Evolutionary conservation across 2,888 invertebrate species (phyloP), one percentile per base, ranked within the genome.

Genomic region (Ophioninae sp.): DNA sequence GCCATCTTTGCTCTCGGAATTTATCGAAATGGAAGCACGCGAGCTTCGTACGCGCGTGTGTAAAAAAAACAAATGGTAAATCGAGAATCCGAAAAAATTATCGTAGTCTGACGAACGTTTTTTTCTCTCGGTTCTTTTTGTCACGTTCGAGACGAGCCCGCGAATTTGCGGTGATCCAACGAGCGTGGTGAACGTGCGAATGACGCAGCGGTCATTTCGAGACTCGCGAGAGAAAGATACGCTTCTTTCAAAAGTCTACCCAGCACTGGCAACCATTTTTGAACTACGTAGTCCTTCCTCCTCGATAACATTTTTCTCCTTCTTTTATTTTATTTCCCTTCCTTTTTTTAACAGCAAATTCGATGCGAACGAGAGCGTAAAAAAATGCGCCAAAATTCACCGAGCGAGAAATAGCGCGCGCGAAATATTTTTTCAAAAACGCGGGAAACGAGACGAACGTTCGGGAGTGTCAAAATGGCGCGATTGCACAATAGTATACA

Each of bases 161-260:
- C 57, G 69, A 39, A 2, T 21, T n/a, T 20, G 61, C 37, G 65
- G 37, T 59, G 70, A 76, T 76, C 69, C 62, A 72, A 41, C 20
- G 70, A 76, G 70, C 30, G 64, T 59, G 23, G 59, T 10, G 57
- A 73, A 72, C 64, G 67, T 65, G 79, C 76, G 87, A 88, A 88
- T 88, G 87, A 89, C 87, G 86, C 88, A 86, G 86, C 82, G 87
- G 88, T 90, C 90, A 88, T 89, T 88, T 90, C 86, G 86, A 75
- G 88, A 88, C 89, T 89, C 88, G 44, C 17, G 57, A 39, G 61
- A 44, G 57, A 44, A 84, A 67, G 85, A 87, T 67, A 86, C 87
- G 84, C 85, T 83, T 77, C 78, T 82, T 80, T 81, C 39, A 69
- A 80, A 84, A 85, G 79, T 75, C 82, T 82, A 85, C 86, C 68